A percentile compares a stretch with the other conserved stretches of the same genome.
phyloP scores from a whole-genome alignment of 2,113 vertebrate genomes.

The Lasiurus borealis region DNA sequence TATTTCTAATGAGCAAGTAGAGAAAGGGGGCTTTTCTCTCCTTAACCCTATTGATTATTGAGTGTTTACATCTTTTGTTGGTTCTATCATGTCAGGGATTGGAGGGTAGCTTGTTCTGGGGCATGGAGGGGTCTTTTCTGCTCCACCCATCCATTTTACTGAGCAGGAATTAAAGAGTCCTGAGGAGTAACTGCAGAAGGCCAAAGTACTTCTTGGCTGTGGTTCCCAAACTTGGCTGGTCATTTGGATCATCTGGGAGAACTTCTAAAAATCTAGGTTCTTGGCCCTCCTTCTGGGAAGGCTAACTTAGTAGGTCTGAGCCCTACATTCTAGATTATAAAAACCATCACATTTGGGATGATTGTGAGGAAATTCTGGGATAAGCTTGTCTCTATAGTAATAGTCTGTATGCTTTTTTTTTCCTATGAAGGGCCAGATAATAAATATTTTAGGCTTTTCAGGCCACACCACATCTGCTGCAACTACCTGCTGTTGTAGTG shows the following conservation, averaged over 20 bases:
- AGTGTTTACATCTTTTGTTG: slow-evolving; percentile 41
- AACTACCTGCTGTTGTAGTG: not conserved
- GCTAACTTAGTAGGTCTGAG: not conserved
- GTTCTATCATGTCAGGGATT: slow-evolving; percentile 31
- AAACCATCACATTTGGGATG: not conserved
- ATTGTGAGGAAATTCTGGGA: not conserved
- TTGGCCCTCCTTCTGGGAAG: not conserved
- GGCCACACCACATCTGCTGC: not conserved
- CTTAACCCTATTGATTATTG: slow-evolving; percentile 63
- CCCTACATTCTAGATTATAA: not conserved
- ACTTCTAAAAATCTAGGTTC: not conserved
- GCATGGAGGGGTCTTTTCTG: not conserved
- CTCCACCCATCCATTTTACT: not conserved
- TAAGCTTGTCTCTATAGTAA: not conserved
- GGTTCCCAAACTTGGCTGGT: not conserved
- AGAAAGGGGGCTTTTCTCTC: not conserved
- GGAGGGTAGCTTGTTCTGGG: not conserved
- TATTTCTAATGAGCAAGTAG: slow-evolving; percentile 41
- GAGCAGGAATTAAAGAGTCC: not conserved
- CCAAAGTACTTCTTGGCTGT: not conserved
- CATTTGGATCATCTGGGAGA: not conserved
- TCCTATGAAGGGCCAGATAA: not conserved
- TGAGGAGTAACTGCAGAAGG: not conserved
- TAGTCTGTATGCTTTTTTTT: not conserved
- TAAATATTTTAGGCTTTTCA: not conserved